Conservation (phyloP, 2,888 invertebrate genomes). For the Syrphus vitripennis region DNA sequence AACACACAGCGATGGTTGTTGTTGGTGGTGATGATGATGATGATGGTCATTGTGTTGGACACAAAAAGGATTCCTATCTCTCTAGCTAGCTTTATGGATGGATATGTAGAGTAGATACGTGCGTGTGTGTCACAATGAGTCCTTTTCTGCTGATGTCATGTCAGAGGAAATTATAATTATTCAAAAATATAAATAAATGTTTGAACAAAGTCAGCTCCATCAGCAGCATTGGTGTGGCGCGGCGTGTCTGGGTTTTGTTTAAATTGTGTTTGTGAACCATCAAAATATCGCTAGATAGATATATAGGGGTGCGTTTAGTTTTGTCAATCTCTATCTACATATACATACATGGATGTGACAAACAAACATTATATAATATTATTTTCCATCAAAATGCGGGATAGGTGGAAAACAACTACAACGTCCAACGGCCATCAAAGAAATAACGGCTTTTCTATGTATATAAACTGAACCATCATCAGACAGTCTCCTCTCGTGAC, state of each 20-base stretch:
- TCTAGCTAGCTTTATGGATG: background rate
- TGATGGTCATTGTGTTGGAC: constrained; percentile 57
- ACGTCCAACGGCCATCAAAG: constrained; percentile 1
- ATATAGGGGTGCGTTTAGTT: constrained; percentile 52
- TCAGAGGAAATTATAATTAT: constrained; percentile 65
- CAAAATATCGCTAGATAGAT: too few relatives aligned
- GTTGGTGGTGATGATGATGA: background rate
- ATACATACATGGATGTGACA: constrained; percentile 26
- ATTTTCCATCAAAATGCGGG: constrained; percentile 67
- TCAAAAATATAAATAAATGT: constrained; percentile 69
- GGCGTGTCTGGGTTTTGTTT: background rate
- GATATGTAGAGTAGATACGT: background rate
- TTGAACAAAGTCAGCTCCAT: constrained; percentile 28
- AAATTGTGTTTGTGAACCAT: background rate
- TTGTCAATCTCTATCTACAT: background rate
- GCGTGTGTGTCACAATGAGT: constrained; percentile 33
- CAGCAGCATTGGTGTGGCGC: background rate
- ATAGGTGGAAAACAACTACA: constrained; percentile 40
- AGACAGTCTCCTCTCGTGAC: constrained; percentile 40
- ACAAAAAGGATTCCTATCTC: constrained; percentile 57
- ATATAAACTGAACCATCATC: constrained; percentile 25
- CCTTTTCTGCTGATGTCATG: constrained; percentile 64
- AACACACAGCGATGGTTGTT: constrained; percentile 3
- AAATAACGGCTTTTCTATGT: constrained; percentile 19
- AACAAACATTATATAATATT: constrained; percentile 28